Percentiles rank a stretch among this genome's conserved stretches.
Conservation (phyloP, 2,888 invertebrate genomes). For the Netelia virgata region DNA sequence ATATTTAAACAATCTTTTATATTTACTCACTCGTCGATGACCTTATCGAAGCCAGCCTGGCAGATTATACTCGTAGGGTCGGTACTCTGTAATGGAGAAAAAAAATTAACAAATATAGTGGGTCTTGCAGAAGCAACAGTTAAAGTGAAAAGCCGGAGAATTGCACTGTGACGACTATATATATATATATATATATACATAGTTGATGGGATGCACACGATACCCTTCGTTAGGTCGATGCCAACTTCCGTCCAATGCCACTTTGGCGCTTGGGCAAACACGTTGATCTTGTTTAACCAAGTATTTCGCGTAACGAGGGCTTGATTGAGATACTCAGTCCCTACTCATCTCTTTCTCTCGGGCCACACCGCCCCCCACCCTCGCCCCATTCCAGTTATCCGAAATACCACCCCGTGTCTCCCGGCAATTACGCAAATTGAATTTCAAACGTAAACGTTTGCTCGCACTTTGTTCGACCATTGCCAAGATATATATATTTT, state of each 20-base stretch:
- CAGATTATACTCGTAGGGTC: not conserved
- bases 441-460: conserved; percentile 51
- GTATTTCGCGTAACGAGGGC: conserved; percentile 61
- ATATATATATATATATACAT: not conserved
- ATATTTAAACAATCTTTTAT: too few species aligned
- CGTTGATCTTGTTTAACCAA: conserved; percentile 60
- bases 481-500: not conserved
- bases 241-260: conserved; percentile 40
- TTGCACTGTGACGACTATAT: not conserved
- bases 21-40: too few species aligned
- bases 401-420: not conserved
- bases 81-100: not conserved
- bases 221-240: conserved; percentile 51
- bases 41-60: too few species aligned
- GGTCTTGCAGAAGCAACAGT: conserved; percentile 10
- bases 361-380: not conserved
- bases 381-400: too few species aligned
- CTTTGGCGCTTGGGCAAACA: conserved; percentile 47
- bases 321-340: conserved; percentile 60
- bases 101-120: not conserved
- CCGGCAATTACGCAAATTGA: conserved; percentile 53
- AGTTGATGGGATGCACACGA: not conserved
- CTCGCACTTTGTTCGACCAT: conserved; percentile 12
- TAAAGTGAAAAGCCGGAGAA: not conserved
- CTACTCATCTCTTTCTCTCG: conserved; percentile 26